Evolutionary conservation across 2,797 vertebrate species (phyloP).

Genomic region (Cynopterus sphinx): DNA sequence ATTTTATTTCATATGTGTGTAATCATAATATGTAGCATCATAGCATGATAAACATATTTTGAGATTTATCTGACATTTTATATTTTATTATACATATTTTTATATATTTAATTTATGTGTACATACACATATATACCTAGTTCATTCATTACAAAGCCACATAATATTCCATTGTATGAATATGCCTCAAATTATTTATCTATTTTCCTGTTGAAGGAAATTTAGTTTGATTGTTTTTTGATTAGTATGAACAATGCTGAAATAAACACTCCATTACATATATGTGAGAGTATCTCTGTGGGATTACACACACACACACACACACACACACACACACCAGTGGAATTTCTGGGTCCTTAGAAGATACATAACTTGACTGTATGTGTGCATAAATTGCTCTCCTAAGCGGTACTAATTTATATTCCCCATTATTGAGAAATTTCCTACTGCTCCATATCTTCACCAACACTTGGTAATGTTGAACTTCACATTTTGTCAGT

Average conservation of each 20-base stretch:
- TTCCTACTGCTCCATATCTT: not conserved
- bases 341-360: not conserved
- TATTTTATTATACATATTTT: not conserved
- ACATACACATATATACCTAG: not conserved
- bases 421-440: not conserved
- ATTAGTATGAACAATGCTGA: not conserved
- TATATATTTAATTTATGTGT: not conserved
- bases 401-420: not conserved
- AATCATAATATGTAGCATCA: not conserved
- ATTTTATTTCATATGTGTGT: not conserved
- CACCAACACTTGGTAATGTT: not conserved
- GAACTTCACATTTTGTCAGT: not conserved
- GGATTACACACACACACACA: not conserved
- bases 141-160: not conserved
- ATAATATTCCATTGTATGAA: not conserved
- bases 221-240: not conserved
- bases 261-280: not conserved
- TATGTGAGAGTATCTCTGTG: not conserved
- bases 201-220: not conserved
- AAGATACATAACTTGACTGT: not conserved
- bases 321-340: too few relatives aligned
- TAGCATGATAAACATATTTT: not conserved
- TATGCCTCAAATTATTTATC: not conserved
- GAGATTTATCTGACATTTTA: not conserved
- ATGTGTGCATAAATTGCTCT: not conserved